Conservation (phyloP, 2,113 vertebrate genomes). For the Australoheros scitulus region DNA sequence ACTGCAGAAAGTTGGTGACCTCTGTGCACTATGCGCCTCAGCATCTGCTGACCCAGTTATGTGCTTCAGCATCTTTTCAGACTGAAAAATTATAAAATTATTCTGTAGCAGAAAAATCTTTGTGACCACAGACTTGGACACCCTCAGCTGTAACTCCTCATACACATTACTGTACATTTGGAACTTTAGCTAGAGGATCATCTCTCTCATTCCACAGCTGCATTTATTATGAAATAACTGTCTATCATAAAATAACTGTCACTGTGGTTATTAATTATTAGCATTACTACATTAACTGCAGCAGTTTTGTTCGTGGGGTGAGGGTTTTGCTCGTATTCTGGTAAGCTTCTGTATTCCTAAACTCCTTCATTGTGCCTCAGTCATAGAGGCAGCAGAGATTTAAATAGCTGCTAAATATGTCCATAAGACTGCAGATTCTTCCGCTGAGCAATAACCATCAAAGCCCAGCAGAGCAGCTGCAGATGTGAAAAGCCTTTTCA, state of each 20-base stretch:
- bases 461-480: background rate
- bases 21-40: too few species aligned
- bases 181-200: background rate
- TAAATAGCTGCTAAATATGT: background rate
- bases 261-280: background rate
- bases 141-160: background rate
- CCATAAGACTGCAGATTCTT: background rate
- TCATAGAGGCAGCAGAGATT: background rate
- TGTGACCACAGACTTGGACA: background rate
- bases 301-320: background rate
- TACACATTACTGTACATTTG: background rate
- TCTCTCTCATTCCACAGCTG: background rate
- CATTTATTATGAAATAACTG: background rate
- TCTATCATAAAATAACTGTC: background rate
- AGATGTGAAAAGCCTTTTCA: conserved; percentile 6
- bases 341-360: background rate
- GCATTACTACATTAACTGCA: background rate
- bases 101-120: background rate
- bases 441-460: background rate
- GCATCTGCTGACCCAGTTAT: too few species aligned
- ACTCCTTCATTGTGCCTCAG: background rate
- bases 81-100: background rate
- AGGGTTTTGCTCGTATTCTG: background rate
- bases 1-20: too few species aligned
- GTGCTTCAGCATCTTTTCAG: background rate